Base-by-base conservation (phyloP, 2,113 vertebrate species). In the Corvus moneduloides region DNA sequence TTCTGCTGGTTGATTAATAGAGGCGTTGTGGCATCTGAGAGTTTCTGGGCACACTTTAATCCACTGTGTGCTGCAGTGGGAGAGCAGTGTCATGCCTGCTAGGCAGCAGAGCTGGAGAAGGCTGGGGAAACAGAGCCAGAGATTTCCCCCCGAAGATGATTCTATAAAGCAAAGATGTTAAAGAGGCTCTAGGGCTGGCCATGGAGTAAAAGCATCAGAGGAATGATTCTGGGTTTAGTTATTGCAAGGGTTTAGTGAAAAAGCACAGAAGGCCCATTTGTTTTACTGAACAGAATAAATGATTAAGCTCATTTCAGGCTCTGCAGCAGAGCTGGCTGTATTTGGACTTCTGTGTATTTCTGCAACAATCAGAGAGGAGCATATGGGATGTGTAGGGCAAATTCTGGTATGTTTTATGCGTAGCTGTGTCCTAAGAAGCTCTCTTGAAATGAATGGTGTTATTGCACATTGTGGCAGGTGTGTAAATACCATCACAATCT, bases 1-100 rank as follows among this genome's bases (percentile, higher is more conserved):
- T 91, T 95, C 81, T 96, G 67, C 67, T 85, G 77, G 77, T 54
- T 96, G 96, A 95, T 96, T 96, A 96, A 96, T 92, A 69, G 93
- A 94, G 78, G 81, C 2, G 4, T 94, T 94, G 84, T 86, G 89
- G 87, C 93, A 94, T 93, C 82, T 90, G 93, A 90, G 94, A 76
- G 61, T 84, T 94, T 75, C 90, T 96, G 81, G 96, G 93, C 90
- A 79, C 88, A 85, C 52, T 97, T 95, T 90, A 96, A 96, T 92
- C 75, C 79, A 77, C 75, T 48, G 85, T 74, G 39, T 78, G 78
- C 71, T 92, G 95, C 94, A 87, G 54, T 82, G 86, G 92, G 96
- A 96, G 54, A 94, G 76, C 39, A 86, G 71, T 94, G 71, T 79
- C 74, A 39, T 87, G 87, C 92, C 92, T 94, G 82, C 87, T 84